phyloP scores from a whole-genome alignment of 2,888 invertebrate genomes.

The Arrhopalites spinosus region DNA sequence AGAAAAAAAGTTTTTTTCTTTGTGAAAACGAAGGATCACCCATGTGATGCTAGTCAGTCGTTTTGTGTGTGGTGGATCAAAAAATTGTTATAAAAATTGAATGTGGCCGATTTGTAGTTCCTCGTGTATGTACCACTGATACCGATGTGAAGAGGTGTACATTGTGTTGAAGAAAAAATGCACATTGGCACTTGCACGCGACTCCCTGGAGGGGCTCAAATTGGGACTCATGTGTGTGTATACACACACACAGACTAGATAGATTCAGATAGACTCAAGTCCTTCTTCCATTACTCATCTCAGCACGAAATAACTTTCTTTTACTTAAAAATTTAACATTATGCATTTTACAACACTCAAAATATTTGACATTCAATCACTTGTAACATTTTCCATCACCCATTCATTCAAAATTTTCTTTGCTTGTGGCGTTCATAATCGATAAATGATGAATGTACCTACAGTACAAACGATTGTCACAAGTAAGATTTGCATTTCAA shows the following conservation, averaged over 20 bases:
- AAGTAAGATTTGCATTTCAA: no score
- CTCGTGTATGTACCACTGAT: neutral
- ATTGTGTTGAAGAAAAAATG: conserved; percentile 23
- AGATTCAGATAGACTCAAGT: neutral
- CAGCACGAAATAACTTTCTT: conserved; percentile 43
- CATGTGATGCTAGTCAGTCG: no score
- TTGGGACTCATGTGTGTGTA: conserved; percentile 22
- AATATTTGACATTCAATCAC: conserved; percentile 38
- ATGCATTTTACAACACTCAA: neutral
- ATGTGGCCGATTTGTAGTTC: conserved; percentile 9
- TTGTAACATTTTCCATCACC: conserved; percentile 21
- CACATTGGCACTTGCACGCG: conserved; percentile 54
- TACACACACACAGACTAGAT: conserved; percentile 10
- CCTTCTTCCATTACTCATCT: conserved; percentile 54
- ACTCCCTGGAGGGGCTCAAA: conserved; percentile 50
- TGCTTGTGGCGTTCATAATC: neutral
- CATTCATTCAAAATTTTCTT: neutral
- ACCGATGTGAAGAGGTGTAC: neutral
- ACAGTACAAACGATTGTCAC: no score
- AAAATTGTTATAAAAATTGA: neutral
- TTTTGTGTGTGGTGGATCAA: neutral
- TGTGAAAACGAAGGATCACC: neutral
- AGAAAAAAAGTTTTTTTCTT: neutral
- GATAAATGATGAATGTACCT: neutral
- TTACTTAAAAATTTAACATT: neutral